These are phyloP conservation scores for Notoglanidium macrostoma DNA, from an alignment of 2,797 vertebrate genomes.

Conservation along the genomic window DNA sequence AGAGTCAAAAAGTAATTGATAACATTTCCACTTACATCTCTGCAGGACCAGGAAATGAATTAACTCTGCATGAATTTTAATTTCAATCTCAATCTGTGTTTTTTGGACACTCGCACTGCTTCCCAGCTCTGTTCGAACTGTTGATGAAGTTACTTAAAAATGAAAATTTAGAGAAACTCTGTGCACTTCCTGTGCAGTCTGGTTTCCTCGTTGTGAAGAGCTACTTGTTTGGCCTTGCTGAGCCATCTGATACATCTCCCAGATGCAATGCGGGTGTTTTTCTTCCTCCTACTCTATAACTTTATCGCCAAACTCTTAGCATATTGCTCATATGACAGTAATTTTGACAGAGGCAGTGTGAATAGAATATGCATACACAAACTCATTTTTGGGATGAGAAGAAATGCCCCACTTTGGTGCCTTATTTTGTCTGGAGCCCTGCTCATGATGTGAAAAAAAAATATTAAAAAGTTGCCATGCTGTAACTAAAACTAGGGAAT, in stretches of 20 bases:
- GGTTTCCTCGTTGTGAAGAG: constrained; percentile 31
- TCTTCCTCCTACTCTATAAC: constrained; percentile 22
- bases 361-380: neutral
- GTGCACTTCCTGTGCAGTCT: constrained; percentile 35
- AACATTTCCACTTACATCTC: neutral
- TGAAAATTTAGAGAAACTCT: constrained; percentile 7
- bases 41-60: neutral
- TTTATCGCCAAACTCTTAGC: constrained; percentile 11
- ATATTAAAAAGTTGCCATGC: too few relatives aligned
- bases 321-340: neutral
- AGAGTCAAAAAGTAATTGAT: neutral
- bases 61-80: neutral
- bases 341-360: neutral
- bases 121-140: neutral
- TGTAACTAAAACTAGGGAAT: too few relatives aligned
- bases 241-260: constrained; percentile 33
- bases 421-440: neutral
- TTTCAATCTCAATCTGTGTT: neutral
- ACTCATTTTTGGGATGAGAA: neutral
- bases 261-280: constrained; percentile 28
- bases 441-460: too few relatives aligned
- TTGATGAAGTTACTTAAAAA: constrained; percentile 11
- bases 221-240: constrained; percentile 34
- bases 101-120: neutral
- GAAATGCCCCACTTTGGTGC: neutral